These are phyloP conservation scores for Metallyticus violacea DNA, from an alignment of 2,888 invertebrate genomes.

Conservation along the genomic window DNA sequence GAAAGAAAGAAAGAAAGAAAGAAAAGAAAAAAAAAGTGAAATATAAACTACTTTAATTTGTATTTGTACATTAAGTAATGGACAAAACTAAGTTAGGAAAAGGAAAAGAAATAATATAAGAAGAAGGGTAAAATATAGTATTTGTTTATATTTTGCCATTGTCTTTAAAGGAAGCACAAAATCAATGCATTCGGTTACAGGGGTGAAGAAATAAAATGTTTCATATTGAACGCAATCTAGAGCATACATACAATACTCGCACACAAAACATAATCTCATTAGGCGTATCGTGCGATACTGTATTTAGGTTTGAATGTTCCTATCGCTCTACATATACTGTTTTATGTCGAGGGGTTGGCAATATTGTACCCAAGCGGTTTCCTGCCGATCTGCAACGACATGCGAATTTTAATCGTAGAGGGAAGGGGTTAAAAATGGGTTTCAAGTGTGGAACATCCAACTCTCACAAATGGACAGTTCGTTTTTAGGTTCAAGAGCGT, in stretches of 20 bases:
- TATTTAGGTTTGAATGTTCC: background rate
- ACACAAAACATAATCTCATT: background rate
- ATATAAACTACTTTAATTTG: no score
- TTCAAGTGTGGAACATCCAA: background rate
- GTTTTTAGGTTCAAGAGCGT: background rate
- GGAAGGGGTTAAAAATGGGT: background rate
- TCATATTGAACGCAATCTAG: background rate
- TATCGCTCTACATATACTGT: background rate
- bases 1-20: background rate
- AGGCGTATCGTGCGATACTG: background rate
- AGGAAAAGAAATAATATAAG: no score
- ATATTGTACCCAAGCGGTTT: background rate
- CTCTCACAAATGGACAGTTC: background rate
- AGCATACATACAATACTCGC: background rate
- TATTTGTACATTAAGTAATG: no score
- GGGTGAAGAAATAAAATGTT: background rate
- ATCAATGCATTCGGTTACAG: background rate
- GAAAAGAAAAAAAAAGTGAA: background rate
- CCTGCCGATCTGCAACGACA: background rate
- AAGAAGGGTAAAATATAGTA: background rate
- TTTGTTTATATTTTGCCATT: background rate
- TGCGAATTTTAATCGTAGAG: slow-evolving; percentile 1
- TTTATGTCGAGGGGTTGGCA: background rate
- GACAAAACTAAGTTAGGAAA: no score
- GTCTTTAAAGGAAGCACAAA: background rate